phyloP scores from a whole-genome alignment of 1,140 invertebrate genomes.

The Chlorops oryzae region DNA sequence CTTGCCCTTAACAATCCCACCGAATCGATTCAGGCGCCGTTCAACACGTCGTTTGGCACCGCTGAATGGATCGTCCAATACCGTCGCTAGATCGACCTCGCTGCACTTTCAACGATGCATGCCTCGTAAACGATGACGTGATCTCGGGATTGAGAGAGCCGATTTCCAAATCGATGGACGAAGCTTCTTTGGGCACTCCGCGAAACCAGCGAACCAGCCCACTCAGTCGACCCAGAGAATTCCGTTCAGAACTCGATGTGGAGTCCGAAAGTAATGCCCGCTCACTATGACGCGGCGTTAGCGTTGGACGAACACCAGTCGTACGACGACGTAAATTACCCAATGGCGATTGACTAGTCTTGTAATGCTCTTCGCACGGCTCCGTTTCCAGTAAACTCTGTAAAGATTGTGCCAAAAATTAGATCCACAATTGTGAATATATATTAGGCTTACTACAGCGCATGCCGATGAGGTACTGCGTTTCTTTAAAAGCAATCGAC shows the following conservation, averaged over 20 bases:
- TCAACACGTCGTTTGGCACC: slow-evolving; percentile 79
- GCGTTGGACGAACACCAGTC: slow-evolving; percentile 53
- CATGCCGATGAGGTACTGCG: slow-evolving; percentile 79
- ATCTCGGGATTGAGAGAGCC: slow-evolving; percentile 50
- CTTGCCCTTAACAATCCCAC: slow-evolving; percentile 63
- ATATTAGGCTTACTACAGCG: slow-evolving; percentile 56
- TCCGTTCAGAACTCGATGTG: slow-evolving; percentile 45
- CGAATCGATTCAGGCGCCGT: slow-evolving; percentile 69
- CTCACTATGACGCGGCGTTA: slow-evolving; percentile 76
- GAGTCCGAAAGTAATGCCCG: slow-evolving; percentile 54
- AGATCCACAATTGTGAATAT: slow-evolving; percentile 14
- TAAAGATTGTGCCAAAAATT: not conserved
- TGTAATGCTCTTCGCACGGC: slow-evolving; percentile 60
- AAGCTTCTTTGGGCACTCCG: slow-evolving; percentile 48
- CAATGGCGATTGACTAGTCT: slow-evolving; percentile 68
- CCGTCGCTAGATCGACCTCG: slow-evolving; percentile 47
- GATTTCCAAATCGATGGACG: slow-evolving; percentile 51
- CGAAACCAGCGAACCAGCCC: slow-evolving; percentile 72
- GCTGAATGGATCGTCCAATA: slow-evolving; percentile 61
- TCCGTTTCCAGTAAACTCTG: slow-evolving; percentile 77
- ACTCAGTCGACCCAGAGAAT: slow-evolving; percentile 47
- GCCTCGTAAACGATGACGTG: slow-evolving; percentile 44
- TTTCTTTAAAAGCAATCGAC: slow-evolving; percentile 80
- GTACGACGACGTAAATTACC: slow-evolving; percentile 68
- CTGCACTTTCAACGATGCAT: slow-evolving; percentile 48